Conservation (phyloP, 30 jellyfish, hydroid and myxozoan genomes). For the Aurelia sp. region DNA sequence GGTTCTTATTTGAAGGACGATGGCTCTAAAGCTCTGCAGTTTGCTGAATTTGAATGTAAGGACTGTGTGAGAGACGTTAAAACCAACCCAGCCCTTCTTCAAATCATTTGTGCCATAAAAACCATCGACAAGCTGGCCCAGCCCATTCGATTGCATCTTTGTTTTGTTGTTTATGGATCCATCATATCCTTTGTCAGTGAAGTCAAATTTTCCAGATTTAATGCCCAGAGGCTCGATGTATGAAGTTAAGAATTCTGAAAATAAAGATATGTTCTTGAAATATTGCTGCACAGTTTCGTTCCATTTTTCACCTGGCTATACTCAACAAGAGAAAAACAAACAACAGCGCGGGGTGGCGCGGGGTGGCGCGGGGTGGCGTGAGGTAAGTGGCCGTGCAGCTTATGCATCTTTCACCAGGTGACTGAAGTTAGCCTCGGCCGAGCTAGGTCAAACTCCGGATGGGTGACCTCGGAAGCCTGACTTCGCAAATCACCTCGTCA, state of each 20-base stretch:
- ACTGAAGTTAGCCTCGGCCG: too few species aligned
- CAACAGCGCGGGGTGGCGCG: too few species aligned
- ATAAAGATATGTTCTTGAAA: background rate
- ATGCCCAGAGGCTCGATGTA: constrained; percentile 67
- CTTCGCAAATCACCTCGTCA: too few species aligned
- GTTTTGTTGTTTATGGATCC: constrained; percentile 16
- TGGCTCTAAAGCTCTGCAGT: constrained; percentile 28
- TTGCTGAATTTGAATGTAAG: constrained; percentile 44
- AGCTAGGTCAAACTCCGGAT: too few species aligned
- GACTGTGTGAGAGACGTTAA: constrained; percentile 16
- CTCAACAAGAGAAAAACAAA: too few species aligned
- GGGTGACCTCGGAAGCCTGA: too few species aligned
- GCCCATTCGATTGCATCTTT: constrained; percentile 15
- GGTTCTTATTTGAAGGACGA: constrained; percentile 28
- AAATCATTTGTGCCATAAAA: constrained; percentile 53
- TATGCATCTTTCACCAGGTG: too few species aligned
- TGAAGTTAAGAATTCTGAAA: constrained; percentile 39
- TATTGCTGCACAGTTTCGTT: too few species aligned
- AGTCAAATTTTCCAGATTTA: constrained; percentile 56
- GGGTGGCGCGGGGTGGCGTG: too few species aligned
- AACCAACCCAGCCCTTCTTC: constrained; percentile 78
- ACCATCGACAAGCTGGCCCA: constrained; percentile 67
- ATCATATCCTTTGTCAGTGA: constrained; percentile 67
- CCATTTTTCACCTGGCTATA: too few species aligned
- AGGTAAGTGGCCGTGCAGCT: too few species aligned